These are phyloP conservation scores for Anthonomus grandis DNA, from an alignment of 1,140 invertebrate genomes.

Conservation along the genomic window DNA sequence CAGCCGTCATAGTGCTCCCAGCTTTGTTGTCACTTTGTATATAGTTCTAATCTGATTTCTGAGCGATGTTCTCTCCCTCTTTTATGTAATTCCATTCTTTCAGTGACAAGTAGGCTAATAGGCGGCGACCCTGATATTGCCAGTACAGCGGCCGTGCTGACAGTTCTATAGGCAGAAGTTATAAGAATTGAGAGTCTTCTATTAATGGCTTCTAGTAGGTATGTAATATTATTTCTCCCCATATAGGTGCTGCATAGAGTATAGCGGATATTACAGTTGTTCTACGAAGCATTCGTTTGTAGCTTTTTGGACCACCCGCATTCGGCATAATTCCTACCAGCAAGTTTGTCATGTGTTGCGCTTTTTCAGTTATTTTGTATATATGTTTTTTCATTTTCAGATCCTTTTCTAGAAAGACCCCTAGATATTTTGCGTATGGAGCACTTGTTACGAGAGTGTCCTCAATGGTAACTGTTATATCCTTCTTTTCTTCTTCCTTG, in stretches of 20 bases:
- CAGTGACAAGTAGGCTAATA: neutral
- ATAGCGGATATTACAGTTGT: neutral
- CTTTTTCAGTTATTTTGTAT: too few relatives aligned
- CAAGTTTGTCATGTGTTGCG: too few relatives aligned
- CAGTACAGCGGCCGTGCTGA: neutral
- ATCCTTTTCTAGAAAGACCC: too few relatives aligned
- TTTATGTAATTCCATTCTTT: neutral
- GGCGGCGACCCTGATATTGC: neutral
- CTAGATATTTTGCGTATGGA: neutral
- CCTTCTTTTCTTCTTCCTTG: conserved; percentile 9
- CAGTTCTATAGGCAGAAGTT: neutral
- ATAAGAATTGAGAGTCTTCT: neutral
- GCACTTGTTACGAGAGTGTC: neutral
- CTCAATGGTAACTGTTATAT: neutral
- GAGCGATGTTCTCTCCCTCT: neutral
- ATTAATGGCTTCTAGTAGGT: neutral
- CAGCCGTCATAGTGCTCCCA: neutral
- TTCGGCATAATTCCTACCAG: too few relatives aligned
- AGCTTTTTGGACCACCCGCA: too few relatives aligned
- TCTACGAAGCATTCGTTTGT: neutral
- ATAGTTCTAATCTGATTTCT: neutral
- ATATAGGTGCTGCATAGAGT: neutral
- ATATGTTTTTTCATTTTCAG: too few relatives aligned
- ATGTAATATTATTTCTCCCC: neutral
- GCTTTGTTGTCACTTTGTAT: neutral